Conservation (phyloP, 2,113 vertebrate species). For the Mustela nigripes region DNA sequence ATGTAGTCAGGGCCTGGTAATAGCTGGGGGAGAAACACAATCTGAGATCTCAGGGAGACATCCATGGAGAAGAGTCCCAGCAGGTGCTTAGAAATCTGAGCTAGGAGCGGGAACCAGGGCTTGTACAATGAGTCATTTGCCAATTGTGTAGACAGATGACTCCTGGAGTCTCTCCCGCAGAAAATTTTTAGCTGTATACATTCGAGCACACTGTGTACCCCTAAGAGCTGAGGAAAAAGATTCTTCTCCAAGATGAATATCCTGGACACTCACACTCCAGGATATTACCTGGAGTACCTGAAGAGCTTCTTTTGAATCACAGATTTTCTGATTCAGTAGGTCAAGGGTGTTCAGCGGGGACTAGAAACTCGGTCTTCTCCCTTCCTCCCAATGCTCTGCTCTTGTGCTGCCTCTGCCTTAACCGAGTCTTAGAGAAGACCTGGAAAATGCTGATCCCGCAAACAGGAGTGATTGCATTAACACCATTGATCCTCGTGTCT, state of each 20-base stretch:
- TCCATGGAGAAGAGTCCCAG: neutral
- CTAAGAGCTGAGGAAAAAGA: neutral
- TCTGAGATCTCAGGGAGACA: neutral
- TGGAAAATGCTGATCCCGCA: slow-evolving; percentile 46
- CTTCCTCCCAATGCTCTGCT: neutral
- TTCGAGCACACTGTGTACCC: neutral
- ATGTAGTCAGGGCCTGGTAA: neutral
- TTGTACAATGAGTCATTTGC: neutral
- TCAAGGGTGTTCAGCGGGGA: neutral
- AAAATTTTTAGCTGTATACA: neutral
- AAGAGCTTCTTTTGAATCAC: neutral
- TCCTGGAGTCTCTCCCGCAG: neutral
- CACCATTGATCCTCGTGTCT: neutral
- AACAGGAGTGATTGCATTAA: neutral
- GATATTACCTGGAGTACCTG: neutral
- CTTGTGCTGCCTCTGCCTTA: neutral
- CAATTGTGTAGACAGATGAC: neutral
- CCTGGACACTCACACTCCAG: neutral
- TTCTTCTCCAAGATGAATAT: neutral
- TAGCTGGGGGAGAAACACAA: neutral
- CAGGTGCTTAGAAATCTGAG: neutral
- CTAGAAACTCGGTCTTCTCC: neutral
- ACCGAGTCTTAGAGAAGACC: neutral
- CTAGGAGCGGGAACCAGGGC: neutral
- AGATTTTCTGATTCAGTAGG: neutral